Conservation (phyloP, 2,797 vertebrate genomes). For the Urocyon cinereoargenteus region DNA sequence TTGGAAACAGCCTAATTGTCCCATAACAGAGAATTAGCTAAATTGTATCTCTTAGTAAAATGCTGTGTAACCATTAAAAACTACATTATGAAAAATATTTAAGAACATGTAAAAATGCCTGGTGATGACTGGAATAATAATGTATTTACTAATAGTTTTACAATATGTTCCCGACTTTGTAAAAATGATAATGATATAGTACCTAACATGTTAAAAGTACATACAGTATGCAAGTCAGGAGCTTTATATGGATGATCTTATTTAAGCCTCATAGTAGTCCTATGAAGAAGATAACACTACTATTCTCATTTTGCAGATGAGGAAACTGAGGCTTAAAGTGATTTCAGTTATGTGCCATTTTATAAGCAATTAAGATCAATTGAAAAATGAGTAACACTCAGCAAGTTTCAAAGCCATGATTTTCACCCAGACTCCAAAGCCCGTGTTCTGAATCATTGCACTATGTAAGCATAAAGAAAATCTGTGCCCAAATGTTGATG, state of each 20-base stretch:
- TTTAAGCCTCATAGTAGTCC: background rate
- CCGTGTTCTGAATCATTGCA: background rate
- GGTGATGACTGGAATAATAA: background rate
- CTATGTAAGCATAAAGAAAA: background rate
- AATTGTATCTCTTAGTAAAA: conserved; percentile 7
- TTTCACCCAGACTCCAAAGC: background rate
- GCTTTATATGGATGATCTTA: background rate
- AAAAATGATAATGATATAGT: background rate
- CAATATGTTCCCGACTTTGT: background rate
- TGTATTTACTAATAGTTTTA: background rate
- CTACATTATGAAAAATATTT: background rate
- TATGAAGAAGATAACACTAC: background rate
- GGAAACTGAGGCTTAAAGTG: background rate
- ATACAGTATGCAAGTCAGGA: background rate
- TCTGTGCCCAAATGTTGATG: background rate
- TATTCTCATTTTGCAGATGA: background rate
- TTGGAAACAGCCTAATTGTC: background rate
- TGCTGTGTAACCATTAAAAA: background rate
- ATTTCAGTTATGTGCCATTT: background rate
- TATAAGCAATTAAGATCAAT: conserved; percentile 4
- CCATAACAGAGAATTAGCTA: background rate
- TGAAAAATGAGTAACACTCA: background rate
- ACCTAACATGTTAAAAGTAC: background rate
- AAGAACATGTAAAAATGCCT: background rate
- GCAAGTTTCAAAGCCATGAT: background rate